Conservation (phyloP, 2,113 vertebrate species). For the Capricornis sumatraensis region DNA sequence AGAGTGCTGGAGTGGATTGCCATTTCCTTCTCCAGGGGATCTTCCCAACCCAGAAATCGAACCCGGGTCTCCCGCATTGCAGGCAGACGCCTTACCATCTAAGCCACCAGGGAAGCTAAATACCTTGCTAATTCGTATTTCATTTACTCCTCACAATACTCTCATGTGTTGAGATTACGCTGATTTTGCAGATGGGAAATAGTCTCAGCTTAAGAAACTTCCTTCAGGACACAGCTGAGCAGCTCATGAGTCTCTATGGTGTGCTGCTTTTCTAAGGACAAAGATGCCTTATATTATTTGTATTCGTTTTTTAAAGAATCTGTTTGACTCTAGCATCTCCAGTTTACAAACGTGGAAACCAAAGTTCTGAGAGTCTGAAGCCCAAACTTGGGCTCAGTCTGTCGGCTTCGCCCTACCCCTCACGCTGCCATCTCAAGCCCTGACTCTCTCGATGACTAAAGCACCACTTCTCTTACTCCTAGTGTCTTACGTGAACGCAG, state of each 20-base stretch:
- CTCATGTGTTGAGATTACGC: not conserved
- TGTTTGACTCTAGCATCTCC: not conserved
- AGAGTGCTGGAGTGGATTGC: too few relatives aligned
- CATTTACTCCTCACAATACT: not conserved
- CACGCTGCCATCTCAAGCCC: not conserved
- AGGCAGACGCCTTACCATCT: too few relatives aligned
- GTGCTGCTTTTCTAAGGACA: not conserved
- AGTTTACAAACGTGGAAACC: not conserved
- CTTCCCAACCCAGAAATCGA: too few relatives aligned
- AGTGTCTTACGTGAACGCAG: not conserved
- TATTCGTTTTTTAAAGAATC: not conserved
- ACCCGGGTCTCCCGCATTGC: too few relatives aligned
- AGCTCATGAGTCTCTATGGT: not conserved
- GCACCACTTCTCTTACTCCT: not conserved
- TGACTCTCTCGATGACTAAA: not conserved
- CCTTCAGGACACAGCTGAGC: not conserved
- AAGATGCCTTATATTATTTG: not conserved
- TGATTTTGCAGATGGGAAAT: not conserved
- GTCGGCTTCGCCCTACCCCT: not conserved
- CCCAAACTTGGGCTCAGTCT: not conserved
- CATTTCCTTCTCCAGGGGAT: too few relatives aligned
- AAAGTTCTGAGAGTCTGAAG: not conserved
- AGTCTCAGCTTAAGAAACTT: not conserved
- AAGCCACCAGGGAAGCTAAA: not conserved
- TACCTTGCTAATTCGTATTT: not conserved